Base-by-base conservation (phyloP, 1,140 invertebrate genomes). In the Steinernema khuongi region DNA sequence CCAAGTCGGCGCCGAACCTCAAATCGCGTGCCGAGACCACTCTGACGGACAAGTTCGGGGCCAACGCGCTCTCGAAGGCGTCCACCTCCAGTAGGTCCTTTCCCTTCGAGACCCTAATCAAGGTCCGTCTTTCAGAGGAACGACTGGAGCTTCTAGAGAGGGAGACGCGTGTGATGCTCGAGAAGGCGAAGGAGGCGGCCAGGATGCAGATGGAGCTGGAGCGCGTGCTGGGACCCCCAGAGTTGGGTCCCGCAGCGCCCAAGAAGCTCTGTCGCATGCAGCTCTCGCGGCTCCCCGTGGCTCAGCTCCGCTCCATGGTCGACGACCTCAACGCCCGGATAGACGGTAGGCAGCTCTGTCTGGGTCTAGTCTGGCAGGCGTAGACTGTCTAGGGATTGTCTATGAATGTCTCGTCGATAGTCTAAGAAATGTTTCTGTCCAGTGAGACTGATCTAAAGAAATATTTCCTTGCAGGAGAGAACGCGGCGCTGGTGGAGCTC, bases 401-500 rank as follows among this genome's bases (percentile, higher is more conserved):
- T n/a, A n/a, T n/a, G n/a, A n/a, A n/a, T n/a, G n/a, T n/a, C n/a
- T n/a, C n/a, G n/a, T n/a, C n/a, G n/a, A n/a, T n/a, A n/a, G n/a
- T n/a, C n/a, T n/a, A n/a, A n/a, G n/a, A n/a, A n/a, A n/a, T n/a
- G n/a, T n/a, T n/a, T n/a, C n/a, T n/a, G n/a, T n/a, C n/a, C n/a
- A n/a, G n/a, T n/a, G n/a, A n/a, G n/a, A n/a, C n/a, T n/a, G n/a
- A n/a, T n/a, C n/a, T n/a, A n/a, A n/a, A n/a, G n/a, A n/a, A n/a
- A n/a, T n/a, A n/a, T n/a, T n/a, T n/a, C n/a, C n/a, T 60, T 81
- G 22, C 80, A 88, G 91, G 88, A 73, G 86, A 95, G 72, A 96
- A 96, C 86, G 93, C 94, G 85, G 90, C 91, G 60, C 87, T 96
- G 31, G 93, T 96, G 1, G 90, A 92, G 83, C 89, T 93, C 79